Base-by-base conservation (phyloP, 1,140 invertebrate genomes). In the Euwallacea fornicatus region DNA sequence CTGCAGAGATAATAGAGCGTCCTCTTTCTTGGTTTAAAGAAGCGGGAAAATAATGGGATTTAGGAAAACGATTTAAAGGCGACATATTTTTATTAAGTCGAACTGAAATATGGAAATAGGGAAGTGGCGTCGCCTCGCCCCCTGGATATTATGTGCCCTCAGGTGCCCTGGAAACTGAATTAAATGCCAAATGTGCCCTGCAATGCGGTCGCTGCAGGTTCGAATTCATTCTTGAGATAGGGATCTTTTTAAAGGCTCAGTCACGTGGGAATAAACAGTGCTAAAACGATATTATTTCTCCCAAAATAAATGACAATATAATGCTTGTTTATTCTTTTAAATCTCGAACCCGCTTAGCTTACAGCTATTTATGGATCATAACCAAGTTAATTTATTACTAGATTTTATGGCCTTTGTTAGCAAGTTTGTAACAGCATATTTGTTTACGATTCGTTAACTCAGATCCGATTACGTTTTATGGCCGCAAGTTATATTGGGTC, bases 141-240 rank as follows among this genome's bases (percentile, higher is more conserved):
- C 60, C 60, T 33, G 21, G 43, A 66, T 71, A 71, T 71, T 65
- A 71, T 71, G 69, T 71, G 62, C 65, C 62, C 69, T 71, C 69
- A 71, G 69, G 69, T 71, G 69, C 62, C 59, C 44, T 10, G 33
- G 47, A 71, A 71, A 71, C 69, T 71, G 69, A 71, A 71, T 71
- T 71, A 65, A 71, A 71, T 71, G 69, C 69, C 69, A 59, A 71
- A 71, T 71, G 69, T 65, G 56, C 63, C 13, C 69, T 61, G 69
- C 69, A 71, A 71, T 71, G 69, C 69, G 69, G 69, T 71, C 58
- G 63, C 55, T 71, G 69, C 69, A 66, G 69, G 66, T 71, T 65
- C 69, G 69, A 66, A 71, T 71, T 71, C 69, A 71, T 71, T 47
- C 42, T 63, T 69, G 59, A 11, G 56, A 61, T 69, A 50, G 67